Evolutionary conservation across 1,140 invertebrate species (phyloP), one percentile per base, ranked within the genome.

Genomic region (Papilio machaon): DNA sequence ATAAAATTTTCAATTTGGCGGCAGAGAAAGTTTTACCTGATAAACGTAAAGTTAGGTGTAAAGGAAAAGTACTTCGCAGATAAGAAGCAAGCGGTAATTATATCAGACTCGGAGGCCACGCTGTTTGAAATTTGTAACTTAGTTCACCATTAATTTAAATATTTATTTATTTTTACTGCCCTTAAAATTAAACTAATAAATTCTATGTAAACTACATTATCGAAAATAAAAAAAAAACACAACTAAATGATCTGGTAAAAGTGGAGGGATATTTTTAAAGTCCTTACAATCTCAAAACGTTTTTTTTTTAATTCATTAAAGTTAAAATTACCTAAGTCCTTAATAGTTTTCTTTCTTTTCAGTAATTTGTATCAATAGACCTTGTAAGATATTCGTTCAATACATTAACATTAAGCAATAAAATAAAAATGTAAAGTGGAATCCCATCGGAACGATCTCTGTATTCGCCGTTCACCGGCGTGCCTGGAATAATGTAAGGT

Each of bases 1-100:
- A 90, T 92, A 90, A 92, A 93, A 92, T 92, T 92, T 94, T 94
- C 92, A 94, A 94, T 94, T 94, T 92, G 87, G 90, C 85, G 82
- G 82, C 80, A 84, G 74, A 7, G 76, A 91, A 93, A 92, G 86
- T 91, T 93, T 92, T 79, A 93, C 91, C 92, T 93, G 92, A 92
- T 94, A 92, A 91, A 87, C 86, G 87, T 88, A 83, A 88, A 91
- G 90, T 91, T 90, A 87, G 88, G 89, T 89, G 88, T 86, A 92
- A 88, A 86, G 85, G 88, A 85, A 87, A 85, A 89, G 87, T 87
- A 86, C 85, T 86, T 85, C 77, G 52, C 82, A 89, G 91, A 93
- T 92, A 93, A 91, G 90, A 82, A 82, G 70, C 9, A 17, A 47
- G 23, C 46, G 74, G 86, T 90, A 90, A 90, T 91, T 89, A 87